A percentile compares a stretch with the other conserved stretches of the same genome.
Conservation (phyloP, 2,888 invertebrate species). For the Criorhina ranunculi region DNA sequence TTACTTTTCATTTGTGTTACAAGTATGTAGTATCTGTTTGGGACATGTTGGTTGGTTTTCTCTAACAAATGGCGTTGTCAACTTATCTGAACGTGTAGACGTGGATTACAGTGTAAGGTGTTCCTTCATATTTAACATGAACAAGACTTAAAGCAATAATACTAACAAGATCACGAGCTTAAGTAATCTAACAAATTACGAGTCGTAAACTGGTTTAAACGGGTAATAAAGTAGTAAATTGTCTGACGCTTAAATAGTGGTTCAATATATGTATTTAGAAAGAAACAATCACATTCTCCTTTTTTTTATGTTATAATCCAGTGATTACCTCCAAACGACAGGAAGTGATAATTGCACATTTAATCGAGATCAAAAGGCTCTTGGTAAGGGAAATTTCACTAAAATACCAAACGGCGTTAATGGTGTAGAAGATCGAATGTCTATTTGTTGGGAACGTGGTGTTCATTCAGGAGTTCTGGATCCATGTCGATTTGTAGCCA, state of each 20-base stretch:
- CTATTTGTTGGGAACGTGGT: conserved; percentile 98
- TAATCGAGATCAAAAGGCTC: conserved; percentile 94
- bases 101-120: no score
- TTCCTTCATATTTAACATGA: no score
- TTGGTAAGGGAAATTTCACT: conserved; percentile 94
- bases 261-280: not conserved
- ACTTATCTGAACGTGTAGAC: no score
- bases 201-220: no score
- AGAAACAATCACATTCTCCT: not conserved
- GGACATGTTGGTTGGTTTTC: no score
- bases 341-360: conserved; percentile 99
- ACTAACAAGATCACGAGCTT: no score
- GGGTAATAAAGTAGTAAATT: not conserved
- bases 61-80: no score
- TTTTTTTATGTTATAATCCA: conserved; percentile 81
- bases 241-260: not conserved
- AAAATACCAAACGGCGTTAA: conserved; percentile 99
- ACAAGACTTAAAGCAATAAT: no score
- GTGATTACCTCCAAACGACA: conserved; percentile 96
- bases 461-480: conserved; percentile 95
- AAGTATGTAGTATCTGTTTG: no score
- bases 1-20: no score
- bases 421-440: conserved; percentile 98
- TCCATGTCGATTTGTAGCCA: conserved; percentile 96
- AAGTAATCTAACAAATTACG: no score